These are phyloP conservation scores for Notospermus geniculatus DNA, from an alignment of 1,140 invertebrate genomes.

Conservation along the genomic window DNA sequence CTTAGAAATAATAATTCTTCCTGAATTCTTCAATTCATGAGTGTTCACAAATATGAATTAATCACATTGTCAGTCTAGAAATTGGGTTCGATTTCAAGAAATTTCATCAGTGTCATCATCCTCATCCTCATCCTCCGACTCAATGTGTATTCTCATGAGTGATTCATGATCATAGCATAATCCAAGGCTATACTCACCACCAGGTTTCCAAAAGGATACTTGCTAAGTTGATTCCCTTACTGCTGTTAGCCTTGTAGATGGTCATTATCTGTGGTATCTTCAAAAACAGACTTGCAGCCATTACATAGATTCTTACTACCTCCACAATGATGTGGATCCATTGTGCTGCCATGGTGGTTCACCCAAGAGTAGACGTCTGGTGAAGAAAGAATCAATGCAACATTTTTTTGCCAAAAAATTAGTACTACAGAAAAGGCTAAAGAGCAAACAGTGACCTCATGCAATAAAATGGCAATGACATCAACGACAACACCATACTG, in stretches of 20 bases:
- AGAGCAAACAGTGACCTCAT: not conserved
- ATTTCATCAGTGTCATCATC: no score
- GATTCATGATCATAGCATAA: no score
- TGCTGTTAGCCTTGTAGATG: not conserved
- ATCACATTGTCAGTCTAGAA: no score
- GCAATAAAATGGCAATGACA: not conserved
- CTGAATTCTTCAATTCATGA: no score
- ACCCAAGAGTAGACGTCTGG: not conserved
- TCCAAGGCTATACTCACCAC: slow-evolving; percentile 3
- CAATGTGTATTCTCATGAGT: no score
- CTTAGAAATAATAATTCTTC: no score
- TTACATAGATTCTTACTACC: not conserved
- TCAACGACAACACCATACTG: no score
- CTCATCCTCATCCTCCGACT: no score
- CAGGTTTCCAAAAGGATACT: not conserved
- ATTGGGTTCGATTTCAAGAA: no score
- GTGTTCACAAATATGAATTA: no score
- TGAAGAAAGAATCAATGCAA: not conserved
- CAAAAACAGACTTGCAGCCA: not conserved
- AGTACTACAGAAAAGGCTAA: not conserved
- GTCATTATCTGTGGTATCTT: not conserved
- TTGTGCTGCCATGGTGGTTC: not conserved
- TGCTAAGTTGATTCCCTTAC: not conserved
- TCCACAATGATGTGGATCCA: not conserved
- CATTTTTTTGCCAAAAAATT: not conserved